Percentiles rank a stretch among this genome's conserved stretches.
These are phyloP conservation scores for Lepidonotus clava DNA, from an alignment of 2,888 invertebrate genomes.

Conservation along the genomic window DNA sequence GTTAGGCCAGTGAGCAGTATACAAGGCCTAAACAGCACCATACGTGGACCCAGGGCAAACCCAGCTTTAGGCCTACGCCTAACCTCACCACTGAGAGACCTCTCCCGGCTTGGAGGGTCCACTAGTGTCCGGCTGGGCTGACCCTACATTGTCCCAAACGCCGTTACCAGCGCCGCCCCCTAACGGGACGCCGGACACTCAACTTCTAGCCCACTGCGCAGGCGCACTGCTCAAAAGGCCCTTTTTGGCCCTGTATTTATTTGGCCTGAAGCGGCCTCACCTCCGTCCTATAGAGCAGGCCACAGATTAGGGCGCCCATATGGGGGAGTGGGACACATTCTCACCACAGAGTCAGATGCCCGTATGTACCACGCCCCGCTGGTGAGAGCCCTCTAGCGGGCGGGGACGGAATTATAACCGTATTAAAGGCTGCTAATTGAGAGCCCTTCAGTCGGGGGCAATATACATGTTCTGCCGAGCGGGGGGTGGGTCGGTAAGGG, in stretches of 20 bases:
- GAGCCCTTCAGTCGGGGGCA: not conserved
- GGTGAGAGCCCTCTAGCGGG: constrained; percentile 15
- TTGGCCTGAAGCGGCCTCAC: not conserved
- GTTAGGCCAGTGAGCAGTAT: too few relatives aligned
- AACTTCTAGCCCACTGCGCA: not conserved
- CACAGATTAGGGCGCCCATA: constrained; percentile 6
- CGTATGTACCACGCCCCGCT: constrained; percentile 8
- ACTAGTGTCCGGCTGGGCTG: not conserved
- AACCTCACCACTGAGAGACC: too few relatives aligned
- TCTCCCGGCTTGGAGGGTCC: not conserved
- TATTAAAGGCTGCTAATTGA: constrained; percentile 39
- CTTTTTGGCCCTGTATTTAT: not conserved
- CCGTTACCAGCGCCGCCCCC: not conserved
- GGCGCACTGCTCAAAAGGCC: not conserved
- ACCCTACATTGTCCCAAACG: not conserved
- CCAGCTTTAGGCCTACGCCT: too few relatives aligned
- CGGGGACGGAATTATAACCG: not conserved
- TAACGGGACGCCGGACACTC: constrained; percentile 1
- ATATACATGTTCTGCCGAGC: too few relatives aligned
- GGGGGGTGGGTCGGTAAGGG: too few relatives aligned
- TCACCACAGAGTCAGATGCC: not conserved
- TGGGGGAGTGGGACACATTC: not conserved
- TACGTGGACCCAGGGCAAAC: too few relatives aligned
- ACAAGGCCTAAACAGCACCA: too few relatives aligned
- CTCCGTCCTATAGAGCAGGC: not conserved